Percentiles rank a stretch among this genome's conserved stretches.
Conservation (phyloP, 2,888 invertebrate genomes). For the Kuschelorhynchus macadamiae region DNA sequence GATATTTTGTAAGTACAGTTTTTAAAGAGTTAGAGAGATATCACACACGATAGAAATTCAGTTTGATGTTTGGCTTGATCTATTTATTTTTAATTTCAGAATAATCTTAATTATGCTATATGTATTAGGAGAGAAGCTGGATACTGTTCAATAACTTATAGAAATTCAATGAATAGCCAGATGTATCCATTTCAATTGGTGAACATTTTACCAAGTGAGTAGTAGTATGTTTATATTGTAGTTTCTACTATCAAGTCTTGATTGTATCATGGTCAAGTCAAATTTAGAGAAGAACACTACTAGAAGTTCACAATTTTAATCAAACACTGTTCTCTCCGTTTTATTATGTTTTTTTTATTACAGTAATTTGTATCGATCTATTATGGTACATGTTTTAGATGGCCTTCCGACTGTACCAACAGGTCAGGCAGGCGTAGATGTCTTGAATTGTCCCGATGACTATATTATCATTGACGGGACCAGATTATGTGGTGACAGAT, state of each 20-base stretch:
- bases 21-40: neutral
- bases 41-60: neutral
- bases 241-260: too few relatives aligned
- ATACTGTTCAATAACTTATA: conserved; percentile 78
- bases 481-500: conserved; percentile 80
- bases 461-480: conserved; percentile 79
- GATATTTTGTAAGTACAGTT: conserved; percentile 73
- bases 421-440: conserved; percentile 81
- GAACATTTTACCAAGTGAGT: conserved; percentile 77
- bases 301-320: too few relatives aligned
- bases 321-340: too few relatives aligned
- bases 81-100: conserved; percentile 70
- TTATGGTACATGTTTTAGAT: conserved; percentile 66
- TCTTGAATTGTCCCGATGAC: conserved; percentile 83
- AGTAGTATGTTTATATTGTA: too few relatives aligned
- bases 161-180: conserved; percentile 70
- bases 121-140: conserved; percentile 76
- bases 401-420: conserved; percentile 75
- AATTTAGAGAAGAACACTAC: too few relatives aligned
- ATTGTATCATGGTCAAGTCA: too few relatives aligned
- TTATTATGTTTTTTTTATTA: too few relatives aligned
- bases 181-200: conserved; percentile 76
- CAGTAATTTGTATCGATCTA: neutral
- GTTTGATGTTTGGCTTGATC: too few relatives aligned
- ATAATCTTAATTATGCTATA: conserved; percentile 83